Evolutionary conservation across 2,797 vertebrate genomes (phyloP).

Genomic region (Cynopterus sphinx): DNA sequence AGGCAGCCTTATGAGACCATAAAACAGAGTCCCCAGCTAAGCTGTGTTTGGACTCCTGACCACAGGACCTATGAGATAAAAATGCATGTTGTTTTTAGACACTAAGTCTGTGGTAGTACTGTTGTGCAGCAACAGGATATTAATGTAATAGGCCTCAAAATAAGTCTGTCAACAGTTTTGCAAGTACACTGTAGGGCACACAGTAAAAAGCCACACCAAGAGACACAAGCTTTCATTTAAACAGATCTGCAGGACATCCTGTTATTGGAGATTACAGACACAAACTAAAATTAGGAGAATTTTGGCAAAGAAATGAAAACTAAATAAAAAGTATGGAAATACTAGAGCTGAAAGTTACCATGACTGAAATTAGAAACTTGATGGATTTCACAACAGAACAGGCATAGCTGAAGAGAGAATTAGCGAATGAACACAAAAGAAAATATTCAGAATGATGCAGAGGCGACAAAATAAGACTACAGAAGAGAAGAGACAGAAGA

Average conservation of each 20-base stretch:
- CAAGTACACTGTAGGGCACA: not conserved
- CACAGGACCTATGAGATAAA: not conserved
- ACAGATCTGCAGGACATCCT: not conserved
- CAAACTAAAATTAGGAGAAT: not conserved
- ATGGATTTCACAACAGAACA: not conserved
- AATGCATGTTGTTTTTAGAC: not conserved
- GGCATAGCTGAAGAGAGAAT: not conserved
- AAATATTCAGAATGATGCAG: not conserved
- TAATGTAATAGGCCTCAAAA: not conserved
- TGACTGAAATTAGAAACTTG: not conserved
- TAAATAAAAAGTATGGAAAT: not conserved
- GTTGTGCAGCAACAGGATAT: not conserved
- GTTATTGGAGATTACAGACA: not conserved
- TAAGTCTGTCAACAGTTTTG: not conserved
- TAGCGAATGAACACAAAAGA: constrained; percentile 31
- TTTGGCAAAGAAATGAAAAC: constrained; percentile 42
- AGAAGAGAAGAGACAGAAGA: not conserved
- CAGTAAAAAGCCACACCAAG: not conserved
- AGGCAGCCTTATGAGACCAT: not conserved
- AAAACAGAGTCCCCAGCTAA: not conserved
- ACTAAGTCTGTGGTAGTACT: not conserved
- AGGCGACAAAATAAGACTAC: not conserved
- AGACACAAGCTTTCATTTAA: not conserved
- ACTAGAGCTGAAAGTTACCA: not conserved
- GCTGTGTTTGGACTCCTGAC: not conserved